A percentile compares a stretch with the other conserved stretches of the same genome.
These are phyloP conservation scores for Caenorhabditis zanzibari DNA, from an alignment of 2,888 invertebrate species.

Conservation along the genomic window DNA sequence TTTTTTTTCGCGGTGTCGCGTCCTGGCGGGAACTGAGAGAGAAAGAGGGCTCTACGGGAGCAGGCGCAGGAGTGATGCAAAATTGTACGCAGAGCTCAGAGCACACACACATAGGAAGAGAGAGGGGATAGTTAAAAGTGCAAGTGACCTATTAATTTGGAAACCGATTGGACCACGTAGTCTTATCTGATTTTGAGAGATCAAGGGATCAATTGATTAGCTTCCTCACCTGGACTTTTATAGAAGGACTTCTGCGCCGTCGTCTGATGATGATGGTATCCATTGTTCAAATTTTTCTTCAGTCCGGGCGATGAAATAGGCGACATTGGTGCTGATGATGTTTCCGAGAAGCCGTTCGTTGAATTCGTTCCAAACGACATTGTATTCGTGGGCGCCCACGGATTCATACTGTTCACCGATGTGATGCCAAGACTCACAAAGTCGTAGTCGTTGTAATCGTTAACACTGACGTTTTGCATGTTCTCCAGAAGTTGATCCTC, in stretches of 20 bases:
- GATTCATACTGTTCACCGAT: slow-evolving; percentile 23
- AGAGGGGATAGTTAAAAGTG: slow-evolving; percentile 40
- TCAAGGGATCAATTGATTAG: not conserved
- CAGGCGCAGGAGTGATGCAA: slow-evolving; percentile 33
- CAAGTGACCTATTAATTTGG: slow-evolving; percentile 49
- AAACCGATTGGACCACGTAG: not conserved
- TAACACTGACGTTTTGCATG: slow-evolving; percentile 49
- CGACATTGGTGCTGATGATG: slow-evolving; percentile 64
- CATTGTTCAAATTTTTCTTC: slow-evolving; percentile 14
- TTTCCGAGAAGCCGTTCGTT: slow-evolving; percentile 58
- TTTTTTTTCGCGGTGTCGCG: slow-evolving; percentile 1
- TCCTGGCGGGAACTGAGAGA: not conserved
- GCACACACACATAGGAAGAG: slow-evolving; percentile 18
- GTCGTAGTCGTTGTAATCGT: slow-evolving; percentile 33
- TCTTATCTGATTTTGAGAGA: slow-evolving; percentile 1
- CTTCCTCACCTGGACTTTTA: slow-evolving; percentile 34
- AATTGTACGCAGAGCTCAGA: slow-evolving; percentile 23
- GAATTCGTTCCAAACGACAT: slow-evolving; percentile 50
- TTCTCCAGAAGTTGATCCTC: slow-evolving; percentile 43
- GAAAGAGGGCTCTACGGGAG: slow-evolving; percentile 39
- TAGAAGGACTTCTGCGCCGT: not conserved
- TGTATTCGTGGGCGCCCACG: slow-evolving; percentile 47
- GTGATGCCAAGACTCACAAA: slow-evolving; percentile 39
- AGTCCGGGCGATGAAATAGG: slow-evolving; percentile 47
- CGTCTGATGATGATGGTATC: slow-evolving; percentile 35